These are phyloP conservation scores for Mastomys natalensis DNA, from an alignment of 2,113 vertebrate genomes.

Conservation along the genomic window DNA sequence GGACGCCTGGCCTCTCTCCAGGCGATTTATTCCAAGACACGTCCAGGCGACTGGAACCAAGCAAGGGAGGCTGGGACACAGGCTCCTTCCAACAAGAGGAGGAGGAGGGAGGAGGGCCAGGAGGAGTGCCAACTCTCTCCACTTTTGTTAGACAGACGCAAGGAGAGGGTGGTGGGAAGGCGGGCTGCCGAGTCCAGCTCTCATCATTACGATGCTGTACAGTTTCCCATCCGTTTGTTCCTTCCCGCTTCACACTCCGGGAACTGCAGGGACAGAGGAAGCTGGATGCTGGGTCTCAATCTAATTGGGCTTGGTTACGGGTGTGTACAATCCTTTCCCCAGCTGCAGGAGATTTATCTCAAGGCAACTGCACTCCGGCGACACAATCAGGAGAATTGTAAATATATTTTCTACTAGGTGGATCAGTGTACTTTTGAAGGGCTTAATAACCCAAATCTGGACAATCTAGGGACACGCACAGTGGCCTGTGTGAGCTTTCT, in stretches of 20 bases:
- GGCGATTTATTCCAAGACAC: not conserved
- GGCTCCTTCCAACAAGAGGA: not conserved
- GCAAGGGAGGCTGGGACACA: not conserved
- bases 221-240: not conserved
- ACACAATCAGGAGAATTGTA: not conserved
- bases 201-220: not conserved
- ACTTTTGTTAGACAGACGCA: rapidly evolving
- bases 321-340: not conserved
- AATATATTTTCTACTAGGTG: slow-evolving; percentile 9
- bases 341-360: not conserved
- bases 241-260: not conserved
- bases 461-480: rapidly evolving
- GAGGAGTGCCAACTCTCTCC: not conserved
- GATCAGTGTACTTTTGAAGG: not conserved
- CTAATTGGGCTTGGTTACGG: slow-evolving; percentile 8
- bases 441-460: not conserved
- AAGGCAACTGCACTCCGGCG: not conserved
- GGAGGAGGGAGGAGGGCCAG: rapidly evolving
- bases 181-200: not conserved
- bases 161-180: not conserved
- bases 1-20: not conserved
- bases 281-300: not conserved
- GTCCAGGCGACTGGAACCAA: not conserved
- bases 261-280: not conserved
- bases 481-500: not conserved